Percentiles rank a stretch among this genome's conserved stretches.
Conservation (phyloP, 2,888 invertebrate species). For the Scaptodrosophila latifasciaeformis region DNA sequence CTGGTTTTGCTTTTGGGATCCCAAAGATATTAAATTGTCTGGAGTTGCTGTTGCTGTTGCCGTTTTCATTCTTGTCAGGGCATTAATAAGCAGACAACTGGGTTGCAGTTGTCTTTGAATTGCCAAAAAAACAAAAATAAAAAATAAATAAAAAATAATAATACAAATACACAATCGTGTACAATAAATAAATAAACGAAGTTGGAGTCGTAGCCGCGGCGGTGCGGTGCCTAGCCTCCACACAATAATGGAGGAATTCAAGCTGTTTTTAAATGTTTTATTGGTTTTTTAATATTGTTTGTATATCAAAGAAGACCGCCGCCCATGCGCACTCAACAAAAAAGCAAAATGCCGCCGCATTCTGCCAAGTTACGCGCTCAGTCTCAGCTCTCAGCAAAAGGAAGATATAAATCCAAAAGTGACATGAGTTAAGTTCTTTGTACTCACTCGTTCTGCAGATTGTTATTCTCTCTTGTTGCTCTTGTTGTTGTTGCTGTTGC, state of each 20-base stretch:
- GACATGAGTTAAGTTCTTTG: slow-evolving; percentile 64
- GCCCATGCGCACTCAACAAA: slow-evolving; percentile 40
- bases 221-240: slow-evolving; percentile 22
- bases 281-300: slow-evolving; percentile 69
- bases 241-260: slow-evolving; percentile 67
- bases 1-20: slow-evolving; percentile 41
- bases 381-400: slow-evolving; percentile 42
- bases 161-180: too few species aligned
- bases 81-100: slow-evolving; percentile 58
- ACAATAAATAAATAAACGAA: too few species aligned
- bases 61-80: slow-evolving; percentile 39
- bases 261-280: slow-evolving; percentile 69
- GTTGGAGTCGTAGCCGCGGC: too few species aligned
- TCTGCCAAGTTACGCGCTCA: slow-evolving; percentile 62
- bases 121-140: slow-evolving; percentile 49
- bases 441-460: slow-evolving; percentile 26
- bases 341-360: slow-evolving; percentile 12
- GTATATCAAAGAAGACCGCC: slow-evolving; percentile 58
- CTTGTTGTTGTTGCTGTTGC: background rate
- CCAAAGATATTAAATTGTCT: slow-evolving; percentile 65
- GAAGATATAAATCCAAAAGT: slow-evolving; percentile 66
- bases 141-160: background rate
- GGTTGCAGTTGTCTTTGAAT: slow-evolving; percentile 40
- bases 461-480: slow-evolving; percentile 12
- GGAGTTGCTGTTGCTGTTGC: slow-evolving; percentile 31